Evolutionary conservation across 1,140 invertebrate species (phyloP).

Genomic region (Anagrus nilaparvatae): DNA sequence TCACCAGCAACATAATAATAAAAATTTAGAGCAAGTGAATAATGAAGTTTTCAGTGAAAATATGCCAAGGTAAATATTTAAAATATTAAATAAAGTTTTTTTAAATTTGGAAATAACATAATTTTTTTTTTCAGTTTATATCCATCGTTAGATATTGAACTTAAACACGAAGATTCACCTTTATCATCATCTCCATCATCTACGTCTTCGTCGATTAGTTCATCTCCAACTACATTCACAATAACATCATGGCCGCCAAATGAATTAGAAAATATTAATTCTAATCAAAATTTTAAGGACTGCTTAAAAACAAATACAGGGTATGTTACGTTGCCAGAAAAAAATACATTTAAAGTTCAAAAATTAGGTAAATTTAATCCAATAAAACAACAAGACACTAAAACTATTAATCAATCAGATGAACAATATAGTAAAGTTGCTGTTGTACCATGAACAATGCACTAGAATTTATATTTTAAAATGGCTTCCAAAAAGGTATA

Average conservation of each 20-base stretch:
- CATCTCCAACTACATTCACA: conserved; percentile 1
- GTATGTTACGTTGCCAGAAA: conserved; percentile 11
- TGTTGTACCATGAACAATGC: conserved; percentile 27
- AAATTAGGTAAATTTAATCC: conserved; percentile 9
- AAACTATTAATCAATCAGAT: conserved; percentile 18
- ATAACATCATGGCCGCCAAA: conserved; percentile 5
- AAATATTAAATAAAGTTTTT: too few species aligned
- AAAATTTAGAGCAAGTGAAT: too few species aligned
- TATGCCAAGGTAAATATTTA: too few species aligned
- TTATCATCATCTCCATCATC: not conserved
- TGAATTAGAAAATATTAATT: too few species aligned
- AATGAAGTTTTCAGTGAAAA: too few species aligned
- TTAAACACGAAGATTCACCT: conserved; percentile 1
- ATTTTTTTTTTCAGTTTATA: conserved; percentile 10
- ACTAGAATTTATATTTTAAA: conserved; percentile 15
- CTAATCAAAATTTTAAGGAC: too few species aligned
- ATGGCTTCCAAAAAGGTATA: not conserved
- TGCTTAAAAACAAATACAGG: conserved; percentile 2
- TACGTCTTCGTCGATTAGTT: not conserved
- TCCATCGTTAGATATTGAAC: conserved; percentile 9
- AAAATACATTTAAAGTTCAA: conserved; percentile 11
- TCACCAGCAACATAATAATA: too few species aligned
- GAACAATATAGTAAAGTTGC: conserved; percentile 36
- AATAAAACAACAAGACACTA: conserved; percentile 25
- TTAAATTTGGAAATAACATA: too few species aligned